These are phyloP conservation scores for Cynoglossus semilaevis DNA, from an alignment of 2,113 vertebrate genomes.

Conservation along the genomic window DNA sequence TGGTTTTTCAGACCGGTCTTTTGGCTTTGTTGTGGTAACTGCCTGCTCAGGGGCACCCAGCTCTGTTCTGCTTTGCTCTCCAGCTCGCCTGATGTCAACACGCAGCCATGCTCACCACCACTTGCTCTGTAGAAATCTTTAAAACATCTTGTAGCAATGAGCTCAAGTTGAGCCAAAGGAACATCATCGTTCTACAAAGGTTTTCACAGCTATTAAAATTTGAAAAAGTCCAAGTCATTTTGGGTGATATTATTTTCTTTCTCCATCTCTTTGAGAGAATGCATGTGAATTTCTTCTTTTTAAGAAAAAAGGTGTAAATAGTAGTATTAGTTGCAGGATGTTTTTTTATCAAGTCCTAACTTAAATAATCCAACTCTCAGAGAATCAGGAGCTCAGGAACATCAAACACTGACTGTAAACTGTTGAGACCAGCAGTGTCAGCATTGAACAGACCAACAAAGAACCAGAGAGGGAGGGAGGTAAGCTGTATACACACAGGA, in stretches of 20 bases:
- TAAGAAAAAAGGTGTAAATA: no score
- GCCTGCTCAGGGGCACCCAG: constrained; percentile 66
- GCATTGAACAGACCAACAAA: no score
- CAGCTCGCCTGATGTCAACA: constrained; percentile 61
- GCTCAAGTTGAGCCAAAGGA: constrained; percentile 26
- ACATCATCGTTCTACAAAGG: constrained; percentile 4
- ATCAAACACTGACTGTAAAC: no score
- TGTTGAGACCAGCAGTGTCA: no score
- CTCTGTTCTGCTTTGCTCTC: constrained; percentile 54
- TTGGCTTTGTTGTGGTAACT: constrained; percentile 74
- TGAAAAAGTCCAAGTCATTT: background rate
- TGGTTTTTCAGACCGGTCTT: constrained; percentile 67
- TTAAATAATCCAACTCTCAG: no score
- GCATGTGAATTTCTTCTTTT: background rate
- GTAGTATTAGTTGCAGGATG: no score
- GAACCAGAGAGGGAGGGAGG: no score
- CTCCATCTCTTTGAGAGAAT: no score
- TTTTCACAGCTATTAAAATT: constrained; percentile 21
- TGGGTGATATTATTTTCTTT: no score
- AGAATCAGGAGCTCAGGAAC: no score
- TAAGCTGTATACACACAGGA: no score
- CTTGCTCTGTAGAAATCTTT: constrained; percentile 42
- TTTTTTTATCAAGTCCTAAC: no score
- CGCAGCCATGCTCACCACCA: constrained; percentile 42
- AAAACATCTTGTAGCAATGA: constrained; percentile 49